Evolutionary conservation across 2,113 vertebrate genomes (phyloP), one percentile per base, ranked within the genome.

Genomic region (Pithys albifrons): DNA sequence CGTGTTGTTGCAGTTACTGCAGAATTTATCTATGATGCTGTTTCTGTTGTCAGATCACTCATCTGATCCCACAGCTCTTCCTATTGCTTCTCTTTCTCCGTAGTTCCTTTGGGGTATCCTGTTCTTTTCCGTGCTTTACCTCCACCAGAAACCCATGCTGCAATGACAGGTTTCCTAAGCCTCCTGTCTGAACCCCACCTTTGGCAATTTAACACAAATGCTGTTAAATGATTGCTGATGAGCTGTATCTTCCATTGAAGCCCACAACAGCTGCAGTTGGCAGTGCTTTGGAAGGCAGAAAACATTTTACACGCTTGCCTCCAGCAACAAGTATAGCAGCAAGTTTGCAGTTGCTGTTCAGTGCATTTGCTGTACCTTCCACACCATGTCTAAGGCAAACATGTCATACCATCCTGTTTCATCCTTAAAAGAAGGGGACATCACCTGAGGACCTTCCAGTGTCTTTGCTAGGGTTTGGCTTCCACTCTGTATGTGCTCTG

Each of bases 11-110:
- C 76, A 46, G 45, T 91, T 92, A 61, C 52, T 59, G 76, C 48
- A 81, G 62, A 87, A 83, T 66, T 95, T 92, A 91, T 89, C 79
- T 94, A 3, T 35, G 11, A 75, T 61, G 54, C 54, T 81, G 83
- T 75, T 93, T 72, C 66, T 79, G 66, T 91, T 93, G 91, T 81
- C 80, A 89, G 67, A 95, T 45, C 58, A 22, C 43, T 95, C 33
- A 52, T 64, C 33, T 75, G 85, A 83, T 65, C 45, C 27, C 31
- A 65, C n/a, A 69, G 52, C 52, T 72, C 22, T 89, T 91, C 17
- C 75, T 72, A 8, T n/a, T 81, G 45, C 76, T 83, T 4, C 49
- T 54, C 24, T 65, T 93, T 91, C 45, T 81, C 37, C 57, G 48
- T 35, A 75, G 48, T 37, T 65, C 9, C 43, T 85, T 37, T 31